Conservation (phyloP, 2,797 vertebrate genomes). For the Sebastes steindachneri region DNA sequence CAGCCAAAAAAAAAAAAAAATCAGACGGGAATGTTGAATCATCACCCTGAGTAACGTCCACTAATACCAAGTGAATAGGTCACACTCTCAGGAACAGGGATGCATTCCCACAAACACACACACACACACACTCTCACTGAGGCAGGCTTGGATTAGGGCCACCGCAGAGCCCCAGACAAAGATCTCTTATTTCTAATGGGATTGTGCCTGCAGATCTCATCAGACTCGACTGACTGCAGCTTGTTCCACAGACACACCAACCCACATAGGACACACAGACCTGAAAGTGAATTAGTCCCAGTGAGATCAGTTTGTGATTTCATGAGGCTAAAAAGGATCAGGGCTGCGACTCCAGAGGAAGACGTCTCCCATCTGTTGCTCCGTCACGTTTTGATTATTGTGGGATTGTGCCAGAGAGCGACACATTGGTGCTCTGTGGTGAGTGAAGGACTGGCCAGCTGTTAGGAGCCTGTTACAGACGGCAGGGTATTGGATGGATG, state of each 20-base stretch:
- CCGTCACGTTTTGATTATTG: background rate
- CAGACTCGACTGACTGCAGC: conserved; percentile 36
- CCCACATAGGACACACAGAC: conserved; percentile 38
- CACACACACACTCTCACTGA: background rate
- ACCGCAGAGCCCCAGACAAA: conserved; percentile 38
- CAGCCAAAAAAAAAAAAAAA: conserved; percentile 24
- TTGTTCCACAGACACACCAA: conserved; percentile 34
- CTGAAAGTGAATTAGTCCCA: conserved; percentile 55
- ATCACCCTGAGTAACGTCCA: conserved; percentile 66
- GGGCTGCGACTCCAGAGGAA: background rate
- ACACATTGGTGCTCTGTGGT: background rate
- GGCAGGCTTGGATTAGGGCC: too few relatives aligned
- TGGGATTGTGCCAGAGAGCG: conserved; percentile 20
- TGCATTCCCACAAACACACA: background rate
- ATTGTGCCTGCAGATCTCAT: conserved; percentile 64
- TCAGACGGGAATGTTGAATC: conserved; percentile 74
- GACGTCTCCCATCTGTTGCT: too few relatives aligned
- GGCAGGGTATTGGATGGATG: background rate
- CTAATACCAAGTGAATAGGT: conserved; percentile 63
- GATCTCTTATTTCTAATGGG: conserved; percentile 69
- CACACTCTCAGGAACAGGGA: conserved; percentile 24
- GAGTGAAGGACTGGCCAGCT: conserved; percentile 51
- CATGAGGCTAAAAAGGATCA: conserved; percentile 54
- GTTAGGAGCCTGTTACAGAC: conserved; percentile 23
- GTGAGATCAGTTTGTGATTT: conserved; percentile 56